These are phyloP conservation scores for Sweltsa coloradensis DNA, from an alignment of 1,140 invertebrate genomes.

Conservation along the genomic window DNA sequence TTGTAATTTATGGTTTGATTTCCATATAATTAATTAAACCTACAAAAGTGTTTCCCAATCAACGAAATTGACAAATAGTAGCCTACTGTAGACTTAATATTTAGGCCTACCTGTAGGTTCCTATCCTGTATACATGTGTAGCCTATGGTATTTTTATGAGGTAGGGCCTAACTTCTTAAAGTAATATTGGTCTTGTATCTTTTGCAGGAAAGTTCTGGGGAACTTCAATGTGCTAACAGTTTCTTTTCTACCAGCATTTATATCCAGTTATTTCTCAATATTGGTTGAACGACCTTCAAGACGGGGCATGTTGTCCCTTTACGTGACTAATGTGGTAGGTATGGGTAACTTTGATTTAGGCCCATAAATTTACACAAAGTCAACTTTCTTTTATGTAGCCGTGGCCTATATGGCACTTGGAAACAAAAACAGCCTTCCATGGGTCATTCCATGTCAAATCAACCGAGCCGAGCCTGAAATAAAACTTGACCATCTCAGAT, in stretches of 20 bases:
- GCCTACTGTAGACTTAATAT: background rate
- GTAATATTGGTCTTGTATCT: constrained; percentile 11
- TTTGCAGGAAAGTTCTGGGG: constrained; percentile 47
- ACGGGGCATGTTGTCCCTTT: constrained; percentile 54
- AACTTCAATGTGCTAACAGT: constrained; percentile 53
- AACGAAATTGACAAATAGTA: too few relatives aligned
- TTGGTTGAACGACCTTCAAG: constrained; percentile 60
- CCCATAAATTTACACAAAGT: background rate
- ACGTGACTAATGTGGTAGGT: constrained; percentile 68
- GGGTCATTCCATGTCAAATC: too few relatives aligned
- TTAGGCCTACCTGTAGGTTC: background rate
- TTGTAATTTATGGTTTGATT: too few relatives aligned
- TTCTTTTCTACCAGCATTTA: constrained; percentile 56
- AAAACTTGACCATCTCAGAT: too few relatives aligned
- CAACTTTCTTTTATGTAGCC: too few relatives aligned
- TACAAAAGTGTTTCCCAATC: too few relatives aligned
- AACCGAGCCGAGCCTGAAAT: too few relatives aligned
- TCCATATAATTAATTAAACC: too few relatives aligned
- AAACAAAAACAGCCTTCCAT: too few relatives aligned
- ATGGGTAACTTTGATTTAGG: constrained; percentile 2
- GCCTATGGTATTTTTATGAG: background rate
- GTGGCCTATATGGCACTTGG: too few relatives aligned
- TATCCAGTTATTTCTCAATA: constrained; percentile 57
- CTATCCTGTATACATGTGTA: too few relatives aligned
- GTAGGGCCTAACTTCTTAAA: background rate